Evolutionary conservation across 2,113 vertebrate genomes (phyloP).

Genomic region (Nematolebias whitei): DNA sequence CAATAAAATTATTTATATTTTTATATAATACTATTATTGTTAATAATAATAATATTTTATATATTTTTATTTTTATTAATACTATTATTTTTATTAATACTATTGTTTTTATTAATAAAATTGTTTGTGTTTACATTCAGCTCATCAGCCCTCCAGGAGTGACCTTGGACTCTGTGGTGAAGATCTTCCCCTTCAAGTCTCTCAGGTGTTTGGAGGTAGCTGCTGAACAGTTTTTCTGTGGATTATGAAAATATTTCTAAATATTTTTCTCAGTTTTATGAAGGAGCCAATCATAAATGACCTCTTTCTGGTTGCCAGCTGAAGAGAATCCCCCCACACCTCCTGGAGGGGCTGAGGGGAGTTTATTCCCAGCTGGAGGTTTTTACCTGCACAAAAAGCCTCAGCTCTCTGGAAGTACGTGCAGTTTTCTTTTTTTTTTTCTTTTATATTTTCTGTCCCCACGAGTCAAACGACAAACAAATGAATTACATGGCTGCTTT

Average conservation of each 20-base stretch:
- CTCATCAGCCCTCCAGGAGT: slow-evolving; percentile 82
- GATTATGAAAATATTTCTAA: no score
- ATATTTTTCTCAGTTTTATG: no score
- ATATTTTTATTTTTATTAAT: no score
- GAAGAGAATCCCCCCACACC: slow-evolving; percentile 88
- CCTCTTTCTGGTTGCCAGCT: slow-evolving; percentile 57
- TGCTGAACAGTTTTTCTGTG: neutral
- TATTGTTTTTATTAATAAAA: neutral
- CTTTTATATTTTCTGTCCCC: slow-evolving; percentile 8
- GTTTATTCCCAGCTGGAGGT: slow-evolving; percentile 94
- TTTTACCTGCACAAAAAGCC: slow-evolving; percentile 88
- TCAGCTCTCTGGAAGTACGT: slow-evolving; percentile 87
- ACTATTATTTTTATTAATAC: no score
- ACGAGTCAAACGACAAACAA: neutral
- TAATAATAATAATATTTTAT: no score
- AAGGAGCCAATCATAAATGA: neutral
- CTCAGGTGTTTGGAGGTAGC: slow-evolving; percentile 89
- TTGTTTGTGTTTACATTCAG: slow-evolving; percentile 68
- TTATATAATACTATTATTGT: no score
- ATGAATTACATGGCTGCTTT: neutral
- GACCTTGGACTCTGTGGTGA: slow-evolving; percentile 84
- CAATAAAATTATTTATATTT: no score
- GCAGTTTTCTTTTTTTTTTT: slow-evolving; percentile 3
- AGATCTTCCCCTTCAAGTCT: slow-evolving; percentile 96
- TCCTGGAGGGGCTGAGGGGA: slow-evolving; percentile 87